Conservation (phyloP, 2,888 invertebrate species). For the Drosophila austrosaltans region DNA sequence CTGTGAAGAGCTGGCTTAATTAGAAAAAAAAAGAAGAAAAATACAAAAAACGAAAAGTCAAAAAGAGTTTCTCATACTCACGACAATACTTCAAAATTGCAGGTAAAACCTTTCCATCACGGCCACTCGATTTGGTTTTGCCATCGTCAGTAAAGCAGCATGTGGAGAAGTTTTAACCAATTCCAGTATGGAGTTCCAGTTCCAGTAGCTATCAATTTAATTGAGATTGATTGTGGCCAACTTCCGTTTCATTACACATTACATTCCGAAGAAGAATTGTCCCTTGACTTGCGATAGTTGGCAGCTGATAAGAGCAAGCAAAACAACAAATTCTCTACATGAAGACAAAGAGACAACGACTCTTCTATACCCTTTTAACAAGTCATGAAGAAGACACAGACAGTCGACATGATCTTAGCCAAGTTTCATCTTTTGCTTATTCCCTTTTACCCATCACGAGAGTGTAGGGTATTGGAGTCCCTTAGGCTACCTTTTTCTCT, state of each 20-base stretch:
- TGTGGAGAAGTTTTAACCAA: background rate
- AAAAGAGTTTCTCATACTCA: background rate
- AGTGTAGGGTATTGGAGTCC: background rate
- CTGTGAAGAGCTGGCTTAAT: slow-evolving; percentile 11
- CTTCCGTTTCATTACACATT: slow-evolving; percentile 72
- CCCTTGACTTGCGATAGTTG: slow-evolving; percentile 53
- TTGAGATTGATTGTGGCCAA: slow-evolving; percentile 73
- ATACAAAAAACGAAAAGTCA: background rate
- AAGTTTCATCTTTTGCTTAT: too few species aligned
- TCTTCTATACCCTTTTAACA: background rate
- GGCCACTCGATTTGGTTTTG: background rate
- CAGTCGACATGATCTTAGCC: too few species aligned
- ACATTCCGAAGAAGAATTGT: slow-evolving; percentile 67
- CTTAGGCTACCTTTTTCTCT: slow-evolving; percentile 4
- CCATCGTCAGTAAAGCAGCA: too few species aligned
- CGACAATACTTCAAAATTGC: slow-evolving; percentile 1
- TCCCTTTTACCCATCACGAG: background rate
- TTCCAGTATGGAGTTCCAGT: slow-evolving; percentile 9
- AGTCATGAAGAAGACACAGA: too few species aligned
- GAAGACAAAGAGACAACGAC: background rate
- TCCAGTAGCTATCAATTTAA: slow-evolving; percentile 71
- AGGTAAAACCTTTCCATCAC: slow-evolving; percentile 11
- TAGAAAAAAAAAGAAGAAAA: background rate
- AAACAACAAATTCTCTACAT: background rate
- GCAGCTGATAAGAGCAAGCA: slow-evolving; percentile 52